A percentile compares a stretch with the other conserved stretches of the same genome.
phyloP scores from a whole-genome alignment of 2,888 invertebrate species.

The Lacanobia wlatinum region DNA sequence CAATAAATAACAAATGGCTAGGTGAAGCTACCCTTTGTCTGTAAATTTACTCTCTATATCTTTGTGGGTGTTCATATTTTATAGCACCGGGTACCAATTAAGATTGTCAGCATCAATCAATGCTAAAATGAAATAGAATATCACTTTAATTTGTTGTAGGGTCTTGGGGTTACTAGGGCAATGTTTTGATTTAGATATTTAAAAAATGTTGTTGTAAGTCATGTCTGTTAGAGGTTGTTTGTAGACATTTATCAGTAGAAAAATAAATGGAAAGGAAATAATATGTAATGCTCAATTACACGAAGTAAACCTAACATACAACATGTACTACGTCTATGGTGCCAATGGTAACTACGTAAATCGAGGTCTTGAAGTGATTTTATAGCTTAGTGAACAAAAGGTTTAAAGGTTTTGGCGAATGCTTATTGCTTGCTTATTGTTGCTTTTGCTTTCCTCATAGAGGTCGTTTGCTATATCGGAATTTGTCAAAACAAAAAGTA shows the following conservation, averaged over 20 bases:
- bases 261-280: too few relatives aligned
- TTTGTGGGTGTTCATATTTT: slow-evolving; percentile 55
- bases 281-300: too few relatives aligned
- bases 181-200: background rate
- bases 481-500: too few relatives aligned
- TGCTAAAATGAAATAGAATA: slow-evolving; percentile 37
- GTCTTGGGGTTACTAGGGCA: background rate
- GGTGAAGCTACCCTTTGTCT: slow-evolving; percentile 74
- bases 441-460: too few relatives aligned
- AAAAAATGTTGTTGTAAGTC: background rate
- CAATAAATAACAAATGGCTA: slow-evolving; percentile 83
- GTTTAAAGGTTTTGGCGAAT: too few relatives aligned
- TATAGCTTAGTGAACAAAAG: too few relatives aligned
- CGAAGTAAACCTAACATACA: too few relatives aligned
- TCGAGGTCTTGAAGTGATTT: too few relatives aligned
- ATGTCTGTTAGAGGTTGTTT: background rate
- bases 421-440: too few relatives aligned
- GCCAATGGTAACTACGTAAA: too few relatives aligned
- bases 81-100: slow-evolving; percentile 47
- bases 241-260: background rate
- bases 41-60: slow-evolving; percentile 63
- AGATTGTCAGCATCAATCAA: slow-evolving; percentile 39
- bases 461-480: too few relatives aligned
- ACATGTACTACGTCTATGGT: too few relatives aligned
- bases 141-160: background rate